Percentiles rank a stretch among this genome's conserved stretches.
These are phyloP conservation scores for Plagiodera versicolora DNA, from an alignment of 2,888 invertebrate genomes.

Conservation along the genomic window DNA sequence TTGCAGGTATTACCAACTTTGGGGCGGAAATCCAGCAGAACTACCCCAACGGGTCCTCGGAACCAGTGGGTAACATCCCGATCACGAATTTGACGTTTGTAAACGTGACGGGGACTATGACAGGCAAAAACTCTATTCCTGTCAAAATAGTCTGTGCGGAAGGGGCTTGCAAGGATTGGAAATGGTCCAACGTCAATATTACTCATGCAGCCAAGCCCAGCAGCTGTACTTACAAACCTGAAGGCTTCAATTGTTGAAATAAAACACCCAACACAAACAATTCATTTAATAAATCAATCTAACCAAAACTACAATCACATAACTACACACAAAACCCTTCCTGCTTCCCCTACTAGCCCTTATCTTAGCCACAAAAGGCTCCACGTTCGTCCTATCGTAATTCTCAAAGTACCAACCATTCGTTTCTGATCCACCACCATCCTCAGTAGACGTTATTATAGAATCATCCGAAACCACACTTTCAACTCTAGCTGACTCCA, in stretches of 20 bases:
- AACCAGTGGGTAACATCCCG: conserved; percentile 30
- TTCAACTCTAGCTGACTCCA: conserved; percentile 49
- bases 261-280: background rate
- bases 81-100: conserved; percentile 30
- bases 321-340: background rate
- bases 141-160: conserved; percentile 31
- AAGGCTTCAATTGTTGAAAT: conserved; percentile 28
- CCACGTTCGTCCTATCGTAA: conserved; percentile 68
- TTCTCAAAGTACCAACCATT: conserved; percentile 87
- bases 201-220: conserved; percentile 18
- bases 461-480: conserved; percentile 52
- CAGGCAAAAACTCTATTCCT: conserved; percentile 21
- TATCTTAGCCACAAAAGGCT: conserved; percentile 51
- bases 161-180: conserved; percentile 32
- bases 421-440: conserved; percentile 19
- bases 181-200: conserved; percentile 29
- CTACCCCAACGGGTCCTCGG: conserved; percentile 28
- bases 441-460: conserved; percentile 16
- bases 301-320: background rate
- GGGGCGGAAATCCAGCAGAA: conserved; percentile 32
- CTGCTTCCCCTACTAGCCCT: background rate
- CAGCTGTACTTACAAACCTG: conserved; percentile 25
- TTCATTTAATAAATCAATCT: background rate
- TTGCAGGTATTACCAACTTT: conserved; percentile 30
- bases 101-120: conserved; percentile 28